These are phyloP conservation scores for Chamaedrilus cognettii DNA, from an alignment of 2,888 invertebrate genomes.

Conservation along the genomic window DNA sequence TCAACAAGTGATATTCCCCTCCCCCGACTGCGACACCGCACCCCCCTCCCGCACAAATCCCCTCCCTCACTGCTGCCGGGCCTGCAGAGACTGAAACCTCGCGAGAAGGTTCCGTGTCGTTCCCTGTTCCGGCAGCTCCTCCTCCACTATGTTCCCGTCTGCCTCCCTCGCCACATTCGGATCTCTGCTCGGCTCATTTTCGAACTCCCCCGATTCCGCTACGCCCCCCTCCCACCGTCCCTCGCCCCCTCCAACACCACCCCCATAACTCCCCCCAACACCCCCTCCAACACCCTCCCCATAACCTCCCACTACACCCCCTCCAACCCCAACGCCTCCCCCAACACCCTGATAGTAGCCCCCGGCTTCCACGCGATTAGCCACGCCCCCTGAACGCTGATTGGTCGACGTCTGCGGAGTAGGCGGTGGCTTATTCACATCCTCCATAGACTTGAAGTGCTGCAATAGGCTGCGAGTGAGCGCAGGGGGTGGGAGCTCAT, in stretches of 20 bases:
- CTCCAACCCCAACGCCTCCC: conserved; percentile 33
- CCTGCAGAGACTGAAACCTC: conserved; percentile 82
- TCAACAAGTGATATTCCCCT: no score
- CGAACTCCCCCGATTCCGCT: conserved; percentile 46
- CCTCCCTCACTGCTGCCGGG: not conserved
- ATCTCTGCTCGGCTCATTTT: conserved; percentile 44
- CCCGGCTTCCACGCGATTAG: not conserved
- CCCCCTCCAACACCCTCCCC: conserved; percentile 41
- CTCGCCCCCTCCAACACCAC: not conserved
- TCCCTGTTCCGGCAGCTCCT: conserved; percentile 64
- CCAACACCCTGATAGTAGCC: not conserved
- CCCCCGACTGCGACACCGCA: no score
- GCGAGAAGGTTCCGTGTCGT: conserved; percentile 81
- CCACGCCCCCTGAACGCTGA: conserved; percentile 7
- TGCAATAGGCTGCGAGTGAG: conserved; percentile 33
- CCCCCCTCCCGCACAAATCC: no score
- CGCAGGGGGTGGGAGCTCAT: conserved; percentile 32
- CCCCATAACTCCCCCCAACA: not conserved
- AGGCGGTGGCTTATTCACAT: conserved; percentile 30
- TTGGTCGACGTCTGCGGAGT: conserved; percentile 22
- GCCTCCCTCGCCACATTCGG: conserved; percentile 61
- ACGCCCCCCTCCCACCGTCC: not conserved
- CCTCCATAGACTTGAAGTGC: conserved; percentile 39
- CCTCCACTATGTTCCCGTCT: conserved; percentile 43
- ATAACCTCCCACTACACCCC: conserved; percentile 44